Conservation (phyloP, 1,140 invertebrate species). For the Sinella curviseta region DNA sequence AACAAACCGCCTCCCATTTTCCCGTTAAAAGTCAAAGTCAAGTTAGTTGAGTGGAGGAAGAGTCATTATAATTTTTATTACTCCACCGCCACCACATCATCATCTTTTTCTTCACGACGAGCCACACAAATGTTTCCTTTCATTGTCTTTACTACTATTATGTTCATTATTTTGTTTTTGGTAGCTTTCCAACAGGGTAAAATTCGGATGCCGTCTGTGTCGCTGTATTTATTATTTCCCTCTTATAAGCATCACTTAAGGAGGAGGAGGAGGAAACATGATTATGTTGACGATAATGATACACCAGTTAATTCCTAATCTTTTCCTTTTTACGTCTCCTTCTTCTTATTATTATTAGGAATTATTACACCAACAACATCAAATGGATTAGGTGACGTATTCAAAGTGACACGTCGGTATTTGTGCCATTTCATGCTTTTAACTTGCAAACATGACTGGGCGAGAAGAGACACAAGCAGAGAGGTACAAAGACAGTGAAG, state of each 20-base stretch:
- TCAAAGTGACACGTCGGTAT: background rate
- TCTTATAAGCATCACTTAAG: background rate
- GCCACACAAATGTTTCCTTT: background rate
- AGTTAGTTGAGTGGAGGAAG: too few relatives aligned
- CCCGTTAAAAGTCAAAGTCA: too few relatives aligned
- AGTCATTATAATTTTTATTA: too few relatives aligned
- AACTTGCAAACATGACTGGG: background rate
- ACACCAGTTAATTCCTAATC: too few relatives aligned
- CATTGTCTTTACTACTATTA: background rate
- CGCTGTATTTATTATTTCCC: background rate
- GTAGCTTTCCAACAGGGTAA: background rate
- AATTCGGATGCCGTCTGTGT: background rate
- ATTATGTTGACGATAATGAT: too few relatives aligned
- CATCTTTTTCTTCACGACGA: background rate
- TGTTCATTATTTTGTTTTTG: background rate
- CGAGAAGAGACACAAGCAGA: background rate
- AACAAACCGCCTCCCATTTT: too few relatives aligned
- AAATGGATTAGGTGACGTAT: background rate
- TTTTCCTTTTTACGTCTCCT: background rate
- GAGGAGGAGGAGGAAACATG: too few relatives aligned
- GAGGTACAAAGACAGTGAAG: background rate
- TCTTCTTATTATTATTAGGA: background rate
- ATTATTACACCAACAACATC: background rate
- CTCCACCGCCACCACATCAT: background rate
- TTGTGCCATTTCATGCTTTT: background rate